These are phyloP conservation scores for Isichthys henryi DNA, from an alignment of 2,113 vertebrate species.

Conservation along the genomic window DNA sequence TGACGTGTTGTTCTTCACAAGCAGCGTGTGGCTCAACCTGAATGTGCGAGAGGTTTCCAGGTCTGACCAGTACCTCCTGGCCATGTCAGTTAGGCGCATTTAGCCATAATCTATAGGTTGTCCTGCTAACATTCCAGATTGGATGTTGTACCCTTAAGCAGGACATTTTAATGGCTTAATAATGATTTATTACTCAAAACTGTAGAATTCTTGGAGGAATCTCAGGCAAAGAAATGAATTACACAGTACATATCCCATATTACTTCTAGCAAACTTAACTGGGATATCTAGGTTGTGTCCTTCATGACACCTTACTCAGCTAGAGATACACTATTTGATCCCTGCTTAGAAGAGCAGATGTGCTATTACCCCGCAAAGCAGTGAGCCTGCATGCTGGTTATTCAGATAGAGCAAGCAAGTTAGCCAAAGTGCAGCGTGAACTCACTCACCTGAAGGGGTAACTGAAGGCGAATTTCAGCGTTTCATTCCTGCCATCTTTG, in stretches of 20 bases:
- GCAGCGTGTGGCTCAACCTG: constrained; percentile 67
- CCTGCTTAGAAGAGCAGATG: background rate
- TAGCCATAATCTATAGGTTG: background rate
- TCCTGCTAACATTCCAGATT: background rate
- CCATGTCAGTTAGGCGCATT: background rate
- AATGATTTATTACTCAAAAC: background rate
- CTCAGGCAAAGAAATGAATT: background rate
- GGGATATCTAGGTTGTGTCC: background rate
- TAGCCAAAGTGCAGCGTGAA: background rate
- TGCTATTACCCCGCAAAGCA: background rate
- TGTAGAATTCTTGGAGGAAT: background rate
- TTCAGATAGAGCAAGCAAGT: background rate
- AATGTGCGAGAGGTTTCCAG: background rate
- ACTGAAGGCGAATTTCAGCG: constrained; percentile 62
- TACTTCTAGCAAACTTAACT: background rate
- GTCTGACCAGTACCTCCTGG: background rate
- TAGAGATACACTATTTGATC: background rate
- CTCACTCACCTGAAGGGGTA: constrained; percentile 85
- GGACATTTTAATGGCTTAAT: background rate
- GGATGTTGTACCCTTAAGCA: background rate
- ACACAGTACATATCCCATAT: background rate
- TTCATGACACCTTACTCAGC: background rate
- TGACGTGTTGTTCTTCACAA: constrained; percentile 47
- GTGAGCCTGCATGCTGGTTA: background rate
- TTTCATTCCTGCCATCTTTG: constrained; percentile 50